A percentile compares a stretch with the other conserved stretches of the same genome.
phyloP scores from a whole-genome alignment of 2,888 invertebrate species.

The Pyralis farinalis region DNA sequence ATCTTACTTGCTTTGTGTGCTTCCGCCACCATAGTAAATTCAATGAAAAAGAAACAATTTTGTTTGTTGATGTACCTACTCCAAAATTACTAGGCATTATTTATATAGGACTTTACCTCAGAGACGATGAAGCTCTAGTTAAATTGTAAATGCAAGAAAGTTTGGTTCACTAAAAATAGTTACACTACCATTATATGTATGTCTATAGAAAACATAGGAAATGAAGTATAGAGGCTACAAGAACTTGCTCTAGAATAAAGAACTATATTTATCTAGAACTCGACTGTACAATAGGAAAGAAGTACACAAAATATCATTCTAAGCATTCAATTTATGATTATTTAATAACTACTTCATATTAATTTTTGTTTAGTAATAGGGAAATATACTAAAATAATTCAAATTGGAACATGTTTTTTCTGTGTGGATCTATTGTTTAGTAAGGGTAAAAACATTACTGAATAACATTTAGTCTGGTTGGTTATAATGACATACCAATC shows the following conservation, averaged over 20 bases:
- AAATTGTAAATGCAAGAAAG: neutral
- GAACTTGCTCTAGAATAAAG: constrained; percentile 22
- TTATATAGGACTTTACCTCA: no score
- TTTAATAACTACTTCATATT: neutral
- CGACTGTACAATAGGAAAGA: constrained; percentile 8
- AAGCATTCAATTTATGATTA: constrained; percentile 9
- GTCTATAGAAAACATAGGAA: constrained; percentile 14
- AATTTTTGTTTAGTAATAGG: neutral
- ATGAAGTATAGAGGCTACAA: constrained; percentile 20
- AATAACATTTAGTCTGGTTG: no score
- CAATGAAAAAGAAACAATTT: no score
- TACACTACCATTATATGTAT: neutral
- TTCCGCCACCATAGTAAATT: no score
- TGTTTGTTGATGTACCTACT: no score
- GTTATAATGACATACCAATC: constrained; percentile 83
- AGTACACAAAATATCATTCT: constrained; percentile 6
- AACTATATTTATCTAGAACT: constrained; percentile 15
- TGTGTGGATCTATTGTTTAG: no score
- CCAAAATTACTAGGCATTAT: no score
- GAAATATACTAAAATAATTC: neutral
- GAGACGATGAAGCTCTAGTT: no score
- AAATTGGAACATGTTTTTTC: no score
- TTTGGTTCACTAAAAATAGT: constrained; percentile 3
- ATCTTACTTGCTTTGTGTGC: no score
- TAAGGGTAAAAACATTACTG: no score